These are phyloP conservation scores for Arenicola marina DNA, from an alignment of 2,888 invertebrate genomes.

Conservation along the genomic window DNA sequence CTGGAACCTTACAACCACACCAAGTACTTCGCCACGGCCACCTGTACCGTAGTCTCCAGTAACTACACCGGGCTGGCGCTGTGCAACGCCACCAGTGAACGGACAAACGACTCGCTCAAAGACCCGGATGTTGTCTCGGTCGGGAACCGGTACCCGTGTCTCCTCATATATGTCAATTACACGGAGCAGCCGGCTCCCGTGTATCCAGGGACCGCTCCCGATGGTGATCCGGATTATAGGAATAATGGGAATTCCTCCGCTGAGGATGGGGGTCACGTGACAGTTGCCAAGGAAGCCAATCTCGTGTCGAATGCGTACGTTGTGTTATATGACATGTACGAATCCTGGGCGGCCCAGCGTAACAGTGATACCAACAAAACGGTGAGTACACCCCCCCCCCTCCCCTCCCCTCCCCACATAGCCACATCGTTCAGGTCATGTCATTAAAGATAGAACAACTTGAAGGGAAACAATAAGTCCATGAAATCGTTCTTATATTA, in stretches of 20 bases:
- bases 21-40: neutral
- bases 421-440: neutral
- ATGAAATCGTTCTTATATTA: no score
- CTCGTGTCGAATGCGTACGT: neutral
- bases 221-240: neutral
- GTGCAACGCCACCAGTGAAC: neutral
- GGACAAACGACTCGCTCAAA: no score
- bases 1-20: conserved; percentile 1
- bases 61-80: neutral
- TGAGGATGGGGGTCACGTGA: no score
- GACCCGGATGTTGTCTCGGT: neutral
- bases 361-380: neutral
- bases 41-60: neutral
- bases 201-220: neutral
- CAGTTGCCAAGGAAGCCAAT: neutral
- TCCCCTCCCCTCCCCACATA: neutral
- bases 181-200: neutral
- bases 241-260: neutral
- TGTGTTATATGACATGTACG: neutral
- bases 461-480: neutral
- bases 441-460: neutral
- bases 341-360: neutral
- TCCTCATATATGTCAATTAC: conserved; percentile 1
- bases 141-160: neutral
- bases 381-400: neutral